Percentiles rank a stretch among this genome's conserved stretches.
Conservation (phyloP, 2,113 vertebrate species). For the Muscicapa adusta region DNA sequence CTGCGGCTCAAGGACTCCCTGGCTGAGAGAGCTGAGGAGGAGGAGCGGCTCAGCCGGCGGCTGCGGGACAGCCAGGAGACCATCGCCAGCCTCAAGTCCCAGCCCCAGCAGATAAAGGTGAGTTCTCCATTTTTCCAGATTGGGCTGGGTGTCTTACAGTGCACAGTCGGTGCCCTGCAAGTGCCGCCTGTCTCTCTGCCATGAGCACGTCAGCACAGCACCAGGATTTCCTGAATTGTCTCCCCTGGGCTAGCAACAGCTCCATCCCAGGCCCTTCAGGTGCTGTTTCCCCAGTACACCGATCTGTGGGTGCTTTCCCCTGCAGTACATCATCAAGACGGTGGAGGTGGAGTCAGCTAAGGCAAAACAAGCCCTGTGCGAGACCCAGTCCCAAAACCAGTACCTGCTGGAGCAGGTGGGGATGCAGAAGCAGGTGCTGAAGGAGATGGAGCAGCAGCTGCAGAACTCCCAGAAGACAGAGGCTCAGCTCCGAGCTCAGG, state of each 20-base stretch:
- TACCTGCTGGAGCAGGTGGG: constrained; percentile 89
- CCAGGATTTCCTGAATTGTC: background rate
- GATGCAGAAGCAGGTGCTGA: constrained; percentile 83
- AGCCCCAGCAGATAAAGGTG: constrained; percentile 83
- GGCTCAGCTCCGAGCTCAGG: constrained; percentile 87
- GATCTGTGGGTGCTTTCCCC: background rate
- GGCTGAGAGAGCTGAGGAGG: constrained; percentile 74
- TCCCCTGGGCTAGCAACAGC: rapidly evolving
- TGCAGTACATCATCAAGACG: constrained; percentile 80
- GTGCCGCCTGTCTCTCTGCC: background rate
- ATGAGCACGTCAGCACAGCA: background rate
- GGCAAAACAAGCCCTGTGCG: constrained; percentile 76
- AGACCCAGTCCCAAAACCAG: constrained; percentile 81
- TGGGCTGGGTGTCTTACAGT: too few relatives aligned
- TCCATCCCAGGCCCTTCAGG: background rate
- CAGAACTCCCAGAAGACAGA: constrained; percentile 83
- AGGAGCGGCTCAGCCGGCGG: constrained; percentile 76
- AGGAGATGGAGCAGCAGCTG: constrained; percentile 89
- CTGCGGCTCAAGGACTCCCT: constrained; percentile 80
- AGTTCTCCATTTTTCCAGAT: background rate
- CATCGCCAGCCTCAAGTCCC: constrained; percentile 74
- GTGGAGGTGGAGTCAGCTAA: constrained; percentile 86
- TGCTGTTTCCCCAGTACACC: background rate
- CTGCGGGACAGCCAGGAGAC: constrained; percentile 84
- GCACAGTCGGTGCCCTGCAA: background rate